phyloP scores from a whole-genome alignment of 2,113 vertebrate species.

The Esox niger region DNA sequence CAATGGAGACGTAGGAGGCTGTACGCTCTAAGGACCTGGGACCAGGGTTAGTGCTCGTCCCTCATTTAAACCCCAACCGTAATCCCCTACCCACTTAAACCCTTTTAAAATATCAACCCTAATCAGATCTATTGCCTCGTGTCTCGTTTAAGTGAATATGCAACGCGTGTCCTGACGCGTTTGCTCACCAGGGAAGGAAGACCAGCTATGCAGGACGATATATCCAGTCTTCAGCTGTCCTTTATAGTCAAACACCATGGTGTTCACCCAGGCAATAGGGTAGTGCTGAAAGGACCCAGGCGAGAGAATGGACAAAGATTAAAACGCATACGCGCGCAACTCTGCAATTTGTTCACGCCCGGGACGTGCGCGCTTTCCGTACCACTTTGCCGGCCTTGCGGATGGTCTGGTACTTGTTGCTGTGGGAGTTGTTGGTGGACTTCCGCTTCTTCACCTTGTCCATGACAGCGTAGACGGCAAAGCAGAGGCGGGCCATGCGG shows the following conservation, averaged over 20 bases:
- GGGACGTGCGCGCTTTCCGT: constrained; percentile 24
- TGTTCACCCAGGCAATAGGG: constrained; percentile 98
- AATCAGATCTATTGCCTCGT: too few relatives aligned
- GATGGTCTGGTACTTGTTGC: constrained; percentile 95
- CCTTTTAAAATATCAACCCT: too few relatives aligned
- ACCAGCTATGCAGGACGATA: constrained; percentile 89
- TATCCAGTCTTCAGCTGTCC: constrained; percentile 92
- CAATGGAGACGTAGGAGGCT: too few relatives aligned
- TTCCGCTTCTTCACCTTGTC: constrained; percentile 96
- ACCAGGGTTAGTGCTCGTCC: too few relatives aligned
- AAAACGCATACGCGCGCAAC: too few relatives aligned
- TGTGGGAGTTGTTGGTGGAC: constrained; percentile 86
- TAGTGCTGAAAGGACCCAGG: constrained; percentile 79
- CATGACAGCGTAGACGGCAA: constrained; percentile 92
- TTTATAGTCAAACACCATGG: constrained; percentile 99
- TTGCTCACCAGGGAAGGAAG: constrained; percentile 91
- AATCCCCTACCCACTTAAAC: too few relatives aligned
- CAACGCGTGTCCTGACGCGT: neutral
- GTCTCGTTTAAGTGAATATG: neutral
- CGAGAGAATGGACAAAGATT: neutral
- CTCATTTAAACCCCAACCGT: too few relatives aligned
- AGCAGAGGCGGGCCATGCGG: constrained; percentile 96
- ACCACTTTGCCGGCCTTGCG: constrained; percentile 98
- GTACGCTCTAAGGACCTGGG: too few relatives aligned
- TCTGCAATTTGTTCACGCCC: neutral